Base-by-base conservation (phyloP, 2,113 vertebrate genomes). In the Blennius ocellaris region DNA sequence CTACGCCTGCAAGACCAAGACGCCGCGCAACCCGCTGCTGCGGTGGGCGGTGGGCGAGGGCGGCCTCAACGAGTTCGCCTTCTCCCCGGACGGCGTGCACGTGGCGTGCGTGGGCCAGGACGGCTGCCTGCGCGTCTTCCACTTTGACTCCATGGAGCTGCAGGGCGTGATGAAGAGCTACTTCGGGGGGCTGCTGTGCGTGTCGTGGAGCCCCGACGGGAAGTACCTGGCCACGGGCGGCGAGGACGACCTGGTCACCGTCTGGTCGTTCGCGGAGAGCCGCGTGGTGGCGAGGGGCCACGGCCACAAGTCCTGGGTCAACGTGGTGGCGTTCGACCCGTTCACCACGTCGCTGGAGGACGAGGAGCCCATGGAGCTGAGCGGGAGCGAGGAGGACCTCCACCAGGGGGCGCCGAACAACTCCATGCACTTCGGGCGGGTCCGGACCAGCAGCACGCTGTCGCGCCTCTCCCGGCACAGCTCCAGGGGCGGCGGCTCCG, bases 281-380 rank as follows among this genome's bases (percentile, higher is more conserved):
- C 91, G 97, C 0, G 97, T 98, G 58, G 95, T 98, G 0, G 97
- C 96, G 0, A 81, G 97, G 0, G 97, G 97, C 0, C 96, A 95
- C 0, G 96, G 97, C 0, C 97, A 98, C 90, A 97, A 97, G 71
- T 98, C 96, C 0, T 98, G 97, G 97, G 96, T 98, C 48, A 98
- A 96, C 0, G 96, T 96, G 0, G 97, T 98, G 71, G 97, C 96
- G 0, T 98, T 98, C 0, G 97, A 97, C 11, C 97, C 96, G 0
- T 98, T 96, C 74, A 94, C 95, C 0, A 96, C 95, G 0, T 93
- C 92, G 5, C 84, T 94, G 6, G 95, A 96, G 43, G 96, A 96
- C 6, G 94, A 93, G 0, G 91, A 94, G 8, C 88, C 94, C 0
- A 92, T 92, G 0, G 88, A 90, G 73, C 88, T 94, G 1, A 93